These are phyloP conservation scores for Synergus laeviventris DNA, from an alignment of 2,888 invertebrate species.

Conservation along the genomic window DNA sequence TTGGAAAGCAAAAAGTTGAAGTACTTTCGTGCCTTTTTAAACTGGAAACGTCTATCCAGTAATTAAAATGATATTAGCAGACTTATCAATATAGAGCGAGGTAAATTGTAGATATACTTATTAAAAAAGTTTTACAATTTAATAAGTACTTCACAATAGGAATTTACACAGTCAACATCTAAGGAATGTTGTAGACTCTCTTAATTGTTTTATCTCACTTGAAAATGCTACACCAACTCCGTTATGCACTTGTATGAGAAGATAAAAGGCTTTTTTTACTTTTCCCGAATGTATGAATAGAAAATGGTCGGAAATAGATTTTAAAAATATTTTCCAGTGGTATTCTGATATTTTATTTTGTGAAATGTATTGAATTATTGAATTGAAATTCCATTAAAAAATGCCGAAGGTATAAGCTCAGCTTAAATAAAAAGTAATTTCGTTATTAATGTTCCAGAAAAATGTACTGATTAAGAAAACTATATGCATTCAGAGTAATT, in stretches of 20 bases:
- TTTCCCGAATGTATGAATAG: too few relatives aligned
- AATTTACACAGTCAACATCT: not conserved
- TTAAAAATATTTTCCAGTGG: not conserved
- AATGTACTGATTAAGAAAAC: slow-evolving; percentile 1
- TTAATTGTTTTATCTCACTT: too few relatives aligned
- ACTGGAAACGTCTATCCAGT: not conserved
- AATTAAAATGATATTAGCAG: not conserved
- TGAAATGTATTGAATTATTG: not conserved
- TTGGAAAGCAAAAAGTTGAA: not conserved
- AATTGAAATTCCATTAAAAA: not conserved
- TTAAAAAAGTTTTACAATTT: not conserved
- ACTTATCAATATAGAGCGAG: not conserved
- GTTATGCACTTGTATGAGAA: too few relatives aligned
- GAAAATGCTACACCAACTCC: too few relatives aligned
- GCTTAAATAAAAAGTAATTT: not conserved
- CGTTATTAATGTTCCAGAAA: not conserved
- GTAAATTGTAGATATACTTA: not conserved
- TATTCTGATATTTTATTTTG: too few relatives aligned
- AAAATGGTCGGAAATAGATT: not conserved
- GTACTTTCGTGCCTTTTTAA: not conserved
- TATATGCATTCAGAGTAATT: not conserved
- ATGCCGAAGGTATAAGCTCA: not conserved
- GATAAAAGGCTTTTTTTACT: too few relatives aligned
- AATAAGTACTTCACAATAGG: not conserved
- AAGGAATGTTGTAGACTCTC: too few relatives aligned